Base-by-base conservation (phyloP, 2,888 invertebrate species). In the Drosophila aldrichi region DNA sequence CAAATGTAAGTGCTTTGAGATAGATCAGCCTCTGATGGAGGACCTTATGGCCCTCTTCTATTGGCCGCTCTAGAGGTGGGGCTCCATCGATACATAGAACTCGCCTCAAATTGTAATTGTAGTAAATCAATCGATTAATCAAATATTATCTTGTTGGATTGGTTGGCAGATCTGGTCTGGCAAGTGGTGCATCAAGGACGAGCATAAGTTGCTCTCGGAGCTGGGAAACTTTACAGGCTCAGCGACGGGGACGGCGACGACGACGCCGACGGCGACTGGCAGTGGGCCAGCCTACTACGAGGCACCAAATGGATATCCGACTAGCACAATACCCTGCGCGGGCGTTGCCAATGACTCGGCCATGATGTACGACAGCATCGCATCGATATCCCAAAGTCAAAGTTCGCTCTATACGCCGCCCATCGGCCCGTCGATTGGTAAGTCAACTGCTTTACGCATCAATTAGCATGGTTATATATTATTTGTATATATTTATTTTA, bases 171-270 rank as follows among this genome's bases (percentile, higher is more conserved):
- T 97, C 76, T 97, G 97, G 95, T 96, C 97, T 77, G 95, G 95
- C 75, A 97, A 97, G 94, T 97, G 97, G 97, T 96, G 96, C 93
- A 96, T 97, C 91, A 97, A 97, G 93, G 97, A 97, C 93, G 97
- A 97, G 92, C 97, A 97, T 94, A 97, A 97, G 93, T 93, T 97
- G 57, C 93, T 97, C 75, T 97, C 97, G 54, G 97, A 97, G 92
- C 94, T 97, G 52, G 96, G 96, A 34, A 94, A 95, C 77, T 93
- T 94, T 43, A 94, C 94, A 56, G 22, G 52, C 5, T 12, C 48
- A 7, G 18, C 18, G 32, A 38, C 38, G 29, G 29, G 7, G 6
- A 29, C 29, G 29, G 29, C 29, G 29, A 29, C 29, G 5, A n/a
- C n/a, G 10, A 6, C 22, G 10, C 94, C 49, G 18, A 49, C 34